phyloP scores from a whole-genome alignment of 2,888 invertebrate species.

The Drosophila subsilvestris region DNA sequence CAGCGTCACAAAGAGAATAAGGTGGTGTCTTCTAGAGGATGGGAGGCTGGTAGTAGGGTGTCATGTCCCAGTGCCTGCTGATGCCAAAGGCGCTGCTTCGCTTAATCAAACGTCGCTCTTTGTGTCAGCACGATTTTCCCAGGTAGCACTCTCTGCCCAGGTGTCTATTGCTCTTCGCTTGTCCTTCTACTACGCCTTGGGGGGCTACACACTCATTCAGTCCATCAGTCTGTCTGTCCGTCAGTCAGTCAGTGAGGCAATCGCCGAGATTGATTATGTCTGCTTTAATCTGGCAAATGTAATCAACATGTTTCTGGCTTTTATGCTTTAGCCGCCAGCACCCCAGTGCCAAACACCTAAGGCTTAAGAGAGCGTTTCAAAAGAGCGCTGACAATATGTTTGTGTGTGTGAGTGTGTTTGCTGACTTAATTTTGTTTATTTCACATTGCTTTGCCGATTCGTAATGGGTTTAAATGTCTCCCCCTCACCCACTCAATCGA shows the following conservation, averaged over 20 bases:
- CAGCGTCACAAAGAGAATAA: conserved; percentile 64
- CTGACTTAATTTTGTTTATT: conserved; percentile 53
- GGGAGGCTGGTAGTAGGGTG: conserved; percentile 36
- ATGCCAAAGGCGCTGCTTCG: conserved; percentile 72
- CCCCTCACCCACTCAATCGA: not conserved
- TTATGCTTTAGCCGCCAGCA: conserved; percentile 22
- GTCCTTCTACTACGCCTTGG: conserved; percentile 17
- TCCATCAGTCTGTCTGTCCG: conserved; percentile 32
- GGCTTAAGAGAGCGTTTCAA: conserved; percentile 8
- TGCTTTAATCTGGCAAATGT: conserved; percentile 69
- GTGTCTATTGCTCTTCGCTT: conserved; percentile 27
- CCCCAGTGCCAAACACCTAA: not conserved
- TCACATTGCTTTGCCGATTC: conserved; percentile 18
- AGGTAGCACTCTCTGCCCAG: conserved; percentile 50
- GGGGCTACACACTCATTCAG: conserved; percentile 41
- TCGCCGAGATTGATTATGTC: conserved; percentile 72
- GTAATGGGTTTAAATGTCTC: conserved; percentile 21
- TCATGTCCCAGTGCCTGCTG: conserved; percentile 58
- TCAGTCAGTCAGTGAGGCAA: conserved; percentile 52
- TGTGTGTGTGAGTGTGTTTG: conserved; percentile 12
- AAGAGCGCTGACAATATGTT: conserved; percentile 25
- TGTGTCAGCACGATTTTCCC: conserved; percentile 71
- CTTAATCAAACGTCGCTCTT: conserved; percentile 74
- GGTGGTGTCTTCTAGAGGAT: not conserved
- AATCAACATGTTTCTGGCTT: conserved; percentile 60